Evolutionary conservation across 2,888 invertebrate species (phyloP), one percentile per base, ranked within the genome.

Genomic region (Hypolimnas misippus): DNA sequence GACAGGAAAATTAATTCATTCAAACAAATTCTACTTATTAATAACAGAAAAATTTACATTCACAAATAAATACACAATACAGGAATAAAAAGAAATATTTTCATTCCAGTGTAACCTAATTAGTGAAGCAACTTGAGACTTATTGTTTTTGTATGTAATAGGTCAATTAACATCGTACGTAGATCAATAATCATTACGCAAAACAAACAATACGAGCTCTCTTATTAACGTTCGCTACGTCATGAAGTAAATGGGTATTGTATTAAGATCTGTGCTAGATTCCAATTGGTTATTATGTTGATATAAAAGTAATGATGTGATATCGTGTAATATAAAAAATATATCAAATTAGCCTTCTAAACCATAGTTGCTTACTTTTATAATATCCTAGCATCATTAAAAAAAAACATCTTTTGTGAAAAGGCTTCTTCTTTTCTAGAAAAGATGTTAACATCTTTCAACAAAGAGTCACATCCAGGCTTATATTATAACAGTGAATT

Each of bases 141-240:
- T 46, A 21, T 46, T 46, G 46, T 46, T 46, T 21, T 46, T 25
- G 21, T 46, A 46, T 21, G 21, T 25, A 46, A 21, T 21, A 21
- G 21, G n/a, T 19, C 19, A 19, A 16, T 46, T 46, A 46, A 12
- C n/a, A 49, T 7, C n/a, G 29, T 49, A 49, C 25, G 29, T 25
- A 31, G 40, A 29, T 54, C 40, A 19, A 44, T 40, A 17, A 54
- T 54, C 21, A 21, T 55, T 55, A 31, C 29, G 40, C 29, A 40
- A 55, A 29, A 44, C 55, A 55, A 44, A 44, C 40, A 44, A 55
- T 55, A 29, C 25, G 14, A 31, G 14, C 8, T 40, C 40, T 40
- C 38, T 21, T 40, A 40, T 40, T 54, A 40, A 38, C 19, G 54
- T 40, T 42, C 44, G 21, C 19, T 46, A 21, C 29, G 29, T 12